A percentile compares a stretch with the other conserved stretches of the same genome.
These are phyloP conservation scores for Lithosia quadra DNA, from an alignment of 2,888 invertebrate species.

Conservation along the genomic window DNA sequence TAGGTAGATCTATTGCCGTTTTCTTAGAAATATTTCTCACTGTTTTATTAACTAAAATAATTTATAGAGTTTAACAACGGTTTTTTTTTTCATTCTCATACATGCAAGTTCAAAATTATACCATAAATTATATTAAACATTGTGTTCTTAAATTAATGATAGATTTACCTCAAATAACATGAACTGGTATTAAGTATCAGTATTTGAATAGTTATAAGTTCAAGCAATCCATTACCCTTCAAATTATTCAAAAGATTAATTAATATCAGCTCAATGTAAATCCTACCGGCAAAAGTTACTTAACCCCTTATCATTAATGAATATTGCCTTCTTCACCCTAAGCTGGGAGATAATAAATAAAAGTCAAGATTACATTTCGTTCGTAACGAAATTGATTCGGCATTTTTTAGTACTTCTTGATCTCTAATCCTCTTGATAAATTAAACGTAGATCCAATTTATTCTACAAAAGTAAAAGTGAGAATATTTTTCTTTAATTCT, in stretches of 20 bases:
- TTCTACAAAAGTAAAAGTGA: conserved; percentile 4
- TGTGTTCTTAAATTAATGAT: no score
- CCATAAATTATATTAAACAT: no score
- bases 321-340: conserved; percentile 18
- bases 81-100: no score
- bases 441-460: conserved; percentile 25
- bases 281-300: conserved; percentile 25
- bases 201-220: conserved; percentile 3
- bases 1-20: no score
- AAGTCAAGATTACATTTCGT: conserved; percentile 28
- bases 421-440: conserved; percentile 37
- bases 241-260: conserved; percentile 10
- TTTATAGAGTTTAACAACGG: no score
- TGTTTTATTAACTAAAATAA: no score
- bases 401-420: conserved; percentile 36
- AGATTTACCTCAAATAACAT: not conserved
- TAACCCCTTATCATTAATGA: conserved; percentile 26
- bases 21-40: no score
- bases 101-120: no score
- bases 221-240: not conserved
- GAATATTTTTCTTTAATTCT: not conserved
- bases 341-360: conserved; percentile 39
- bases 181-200: not conserved
- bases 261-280: conserved; percentile 7
- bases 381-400: conserved; percentile 38